Conservation (phyloP, 1,140 invertebrate species). For the Drosophila mayri region DNA sequence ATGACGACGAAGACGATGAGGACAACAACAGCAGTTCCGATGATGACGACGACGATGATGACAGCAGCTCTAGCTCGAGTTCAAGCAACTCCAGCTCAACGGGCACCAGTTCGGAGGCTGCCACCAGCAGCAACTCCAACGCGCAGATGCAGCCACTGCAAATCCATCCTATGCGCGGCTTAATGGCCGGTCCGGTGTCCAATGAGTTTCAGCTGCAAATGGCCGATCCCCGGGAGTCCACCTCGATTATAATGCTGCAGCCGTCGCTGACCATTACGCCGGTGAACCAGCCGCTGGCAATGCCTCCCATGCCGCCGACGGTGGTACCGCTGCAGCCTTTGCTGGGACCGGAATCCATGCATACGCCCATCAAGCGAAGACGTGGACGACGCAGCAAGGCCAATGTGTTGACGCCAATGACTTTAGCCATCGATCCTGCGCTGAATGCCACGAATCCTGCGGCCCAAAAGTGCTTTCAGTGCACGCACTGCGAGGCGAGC, state of each 20-base stretch:
- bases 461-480: conserved; percentile 85
- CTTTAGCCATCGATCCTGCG: conserved; percentile 14
- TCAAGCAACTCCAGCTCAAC: conserved; percentile 44
- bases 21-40: conserved; percentile 39
- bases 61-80: conserved; percentile 18
- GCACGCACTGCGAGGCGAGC: conserved; percentile 87
- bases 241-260: conserved; percentile 73
- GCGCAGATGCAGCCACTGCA: conserved; percentile 39
- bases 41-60: conserved; percentile 4
- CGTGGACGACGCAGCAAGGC: conserved; percentile 71
- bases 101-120: conserved; percentile 22
- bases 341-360: conserved; percentile 23
- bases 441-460: conserved; percentile 28
- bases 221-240: conserved; percentile 68
- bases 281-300: conserved; percentile 3
- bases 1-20: conserved; percentile 9
- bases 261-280: conserved; percentile 53
- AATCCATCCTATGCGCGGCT: conserved; percentile 43
- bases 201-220: conserved; percentile 65
- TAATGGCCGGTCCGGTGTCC: conserved; percentile 34
- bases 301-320: background rate
- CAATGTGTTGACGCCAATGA: background rate
- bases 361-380: conserved; percentile 56
- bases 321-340: background rate
- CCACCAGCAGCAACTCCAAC: conserved; percentile 59